Percentiles rank a stretch among this genome's conserved stretches.
phyloP scores from a whole-genome alignment of 1,140 invertebrate species.

The Halictus rubicundus region DNA sequence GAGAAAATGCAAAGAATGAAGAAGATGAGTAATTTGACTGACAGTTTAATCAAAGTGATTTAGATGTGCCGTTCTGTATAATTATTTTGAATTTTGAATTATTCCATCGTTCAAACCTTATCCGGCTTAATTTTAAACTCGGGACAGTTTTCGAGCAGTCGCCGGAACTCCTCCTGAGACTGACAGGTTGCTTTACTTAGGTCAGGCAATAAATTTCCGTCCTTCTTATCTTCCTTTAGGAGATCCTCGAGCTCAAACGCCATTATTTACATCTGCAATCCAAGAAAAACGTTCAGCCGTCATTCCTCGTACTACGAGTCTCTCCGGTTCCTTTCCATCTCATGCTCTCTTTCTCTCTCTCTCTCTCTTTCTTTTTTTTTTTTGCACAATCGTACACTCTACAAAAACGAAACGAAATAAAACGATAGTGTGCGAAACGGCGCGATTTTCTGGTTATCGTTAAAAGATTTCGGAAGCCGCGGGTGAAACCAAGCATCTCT shows the following conservation, averaged over 20 bases:
- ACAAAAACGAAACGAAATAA: slow-evolving; percentile 53
- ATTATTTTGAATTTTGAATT: not conserved
- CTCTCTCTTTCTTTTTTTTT: not conserved
- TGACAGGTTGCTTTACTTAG: slow-evolving; percentile 89
- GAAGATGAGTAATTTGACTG: too few relatives aligned
- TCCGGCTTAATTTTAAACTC: slow-evolving; percentile 94
- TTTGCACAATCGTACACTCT: slow-evolving; percentile 48
- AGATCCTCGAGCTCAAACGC: slow-evolving; percentile 89
- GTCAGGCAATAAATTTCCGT: slow-evolving; percentile 90
- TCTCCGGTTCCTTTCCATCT: not conserved
- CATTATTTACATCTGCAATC: slow-evolving; percentile 76
- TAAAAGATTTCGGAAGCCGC: slow-evolving; percentile 69
- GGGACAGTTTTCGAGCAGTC: slow-evolving; percentile 90
- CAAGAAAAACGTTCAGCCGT: slow-evolving; percentile 46
- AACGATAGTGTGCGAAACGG: slow-evolving; percentile 41
- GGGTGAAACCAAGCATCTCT: slow-evolving; percentile 73
- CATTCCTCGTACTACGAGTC: not conserved
- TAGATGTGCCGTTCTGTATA: too few relatives aligned
- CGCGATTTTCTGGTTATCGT: slow-evolving; percentile 25
- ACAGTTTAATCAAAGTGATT: too few relatives aligned
- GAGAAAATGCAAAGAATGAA: too few relatives aligned
- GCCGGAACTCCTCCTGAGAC: slow-evolving; percentile 90
- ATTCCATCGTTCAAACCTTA: slow-evolving; percentile 82
- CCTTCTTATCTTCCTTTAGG: slow-evolving; percentile 90
- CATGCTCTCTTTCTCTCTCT: slow-evolving; percentile 1